Conservation (phyloP, 2,113 vertebrate genomes). For the Piprites chloris region DNA sequence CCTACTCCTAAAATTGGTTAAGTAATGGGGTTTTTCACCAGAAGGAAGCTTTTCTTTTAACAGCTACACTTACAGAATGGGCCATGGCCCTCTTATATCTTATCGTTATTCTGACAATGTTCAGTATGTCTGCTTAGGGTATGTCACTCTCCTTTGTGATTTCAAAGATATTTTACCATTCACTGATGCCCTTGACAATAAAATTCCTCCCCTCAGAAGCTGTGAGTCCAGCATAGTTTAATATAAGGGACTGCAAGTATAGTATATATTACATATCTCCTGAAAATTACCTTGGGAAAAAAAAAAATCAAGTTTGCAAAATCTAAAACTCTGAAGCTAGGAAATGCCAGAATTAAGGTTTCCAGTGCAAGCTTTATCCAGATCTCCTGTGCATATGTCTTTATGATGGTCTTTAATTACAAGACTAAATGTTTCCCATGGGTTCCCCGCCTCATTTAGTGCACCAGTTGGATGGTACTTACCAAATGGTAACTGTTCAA, state of each 20-base stretch:
- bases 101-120: conserved; percentile 25
- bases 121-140: conserved; percentile 13
- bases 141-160: conserved; percentile 5
- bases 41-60: background rate
- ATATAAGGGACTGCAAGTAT: background rate
- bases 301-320: background rate
- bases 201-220: background rate
- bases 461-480: background rate
- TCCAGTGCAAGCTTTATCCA: background rate
- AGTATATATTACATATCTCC: background rate
- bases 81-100: background rate
- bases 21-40: background rate
- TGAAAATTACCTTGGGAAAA: background rate
- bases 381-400: background rate
- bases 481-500: background rate
- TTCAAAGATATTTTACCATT: conserved; percentile 37
- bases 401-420: conserved; percentile 1
- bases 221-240: background rate
- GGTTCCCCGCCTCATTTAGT: background rate
- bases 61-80: background rate
- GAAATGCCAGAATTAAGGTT: background rate
- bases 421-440: background rate
- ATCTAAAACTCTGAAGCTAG: background rate
- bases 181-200: conserved; percentile 15
- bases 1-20: background rate